These are phyloP conservation scores for Temnothorax curvispinosus DNA, from an alignment of 1,140 invertebrate genomes.

Conservation along the genomic window DNA sequence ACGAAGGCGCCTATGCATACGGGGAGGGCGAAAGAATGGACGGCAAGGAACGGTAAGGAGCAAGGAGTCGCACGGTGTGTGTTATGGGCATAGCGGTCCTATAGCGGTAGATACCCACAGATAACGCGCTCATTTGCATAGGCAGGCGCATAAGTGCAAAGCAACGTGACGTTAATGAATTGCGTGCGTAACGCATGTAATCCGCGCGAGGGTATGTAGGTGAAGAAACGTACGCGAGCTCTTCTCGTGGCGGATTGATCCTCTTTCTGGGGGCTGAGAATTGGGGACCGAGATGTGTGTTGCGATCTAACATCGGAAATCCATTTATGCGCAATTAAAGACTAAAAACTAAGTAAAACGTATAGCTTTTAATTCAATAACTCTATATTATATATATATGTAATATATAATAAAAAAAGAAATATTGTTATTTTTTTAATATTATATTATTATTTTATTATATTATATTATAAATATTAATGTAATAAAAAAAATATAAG, in stretches of 20 bases:
- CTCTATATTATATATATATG: not conserved
- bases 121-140: constrained; percentile 78
- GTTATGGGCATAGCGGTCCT: constrained; percentile 76
- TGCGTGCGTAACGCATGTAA: constrained; percentile 23
- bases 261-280: not conserved
- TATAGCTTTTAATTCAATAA: not conserved
- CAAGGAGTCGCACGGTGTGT: constrained; percentile 78
- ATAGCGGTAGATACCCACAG: constrained; percentile 78
- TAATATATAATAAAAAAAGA: not conserved
- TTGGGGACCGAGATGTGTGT: not conserved
- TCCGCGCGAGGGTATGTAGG: constrained; percentile 30
- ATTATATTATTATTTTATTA: too few relatives aligned
- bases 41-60: constrained; percentile 76
- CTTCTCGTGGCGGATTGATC: not conserved
- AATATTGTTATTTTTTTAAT: too few relatives aligned
- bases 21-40: constrained; percentile 59
- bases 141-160: constrained; percentile 70
- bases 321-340: not conserved
- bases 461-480: too few relatives aligned
- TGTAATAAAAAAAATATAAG: too few relatives aligned
- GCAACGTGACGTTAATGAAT: constrained; percentile 59
- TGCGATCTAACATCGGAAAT: not conserved
- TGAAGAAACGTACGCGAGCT: constrained; percentile 39
- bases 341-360: not conserved
- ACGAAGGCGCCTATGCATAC: constrained; percentile 31